Evolutionary conservation across 2,888 invertebrate genomes (phyloP).

Genomic region (Troilus luridus): DNA sequence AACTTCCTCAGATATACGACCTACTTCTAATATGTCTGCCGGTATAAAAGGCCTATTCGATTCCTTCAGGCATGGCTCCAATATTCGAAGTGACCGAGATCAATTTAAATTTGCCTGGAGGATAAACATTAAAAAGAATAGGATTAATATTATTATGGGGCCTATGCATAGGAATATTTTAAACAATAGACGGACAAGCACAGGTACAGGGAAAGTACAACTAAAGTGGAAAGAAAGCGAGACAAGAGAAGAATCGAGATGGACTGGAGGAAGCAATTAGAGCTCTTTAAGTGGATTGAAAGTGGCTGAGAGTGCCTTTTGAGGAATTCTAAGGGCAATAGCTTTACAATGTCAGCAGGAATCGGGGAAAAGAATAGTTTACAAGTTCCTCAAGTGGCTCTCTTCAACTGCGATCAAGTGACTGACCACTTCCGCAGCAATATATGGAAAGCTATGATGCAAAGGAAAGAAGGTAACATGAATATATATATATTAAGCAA

Average conservation of each 20-base stretch:
- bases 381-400: background rate
- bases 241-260: background rate
- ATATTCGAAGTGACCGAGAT: background rate
- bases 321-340: background rate
- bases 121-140: background rate
- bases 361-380: background rate
- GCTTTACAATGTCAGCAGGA: background rate
- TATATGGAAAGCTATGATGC: background rate
- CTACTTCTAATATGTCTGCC: conserved; percentile 24
- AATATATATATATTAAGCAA: no score
- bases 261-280: conserved; percentile 14
- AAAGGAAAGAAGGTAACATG: no score
- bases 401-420: background rate
- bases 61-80: background rate
- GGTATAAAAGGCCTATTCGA: background rate
- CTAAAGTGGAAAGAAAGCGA: background rate
- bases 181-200: background rate
- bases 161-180: background rate
- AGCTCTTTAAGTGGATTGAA: conserved; percentile 13
- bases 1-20: conserved; percentile 44
- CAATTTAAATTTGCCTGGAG: background rate
- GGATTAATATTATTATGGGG: no score
- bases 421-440: background rate
- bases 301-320: conserved; percentile 11
- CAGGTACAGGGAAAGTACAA: background rate